Evolutionary conservation across 1,140 invertebrate genomes (phyloP), one percentile per base, ranked within the genome.

Genomic region (Drosophila lacertosa): DNA sequence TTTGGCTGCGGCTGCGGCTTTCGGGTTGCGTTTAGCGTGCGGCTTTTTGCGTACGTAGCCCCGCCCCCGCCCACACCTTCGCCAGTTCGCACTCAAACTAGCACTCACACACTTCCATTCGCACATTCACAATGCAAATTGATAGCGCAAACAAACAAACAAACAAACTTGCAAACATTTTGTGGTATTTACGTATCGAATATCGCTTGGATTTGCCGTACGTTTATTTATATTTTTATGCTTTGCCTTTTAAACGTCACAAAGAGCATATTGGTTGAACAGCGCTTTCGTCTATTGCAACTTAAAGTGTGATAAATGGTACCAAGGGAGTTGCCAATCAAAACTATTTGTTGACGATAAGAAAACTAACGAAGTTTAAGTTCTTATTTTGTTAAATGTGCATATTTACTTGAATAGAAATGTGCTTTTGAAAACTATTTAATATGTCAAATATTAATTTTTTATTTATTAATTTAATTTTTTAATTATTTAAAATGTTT

Each of bases 131-230:
- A 74, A 64, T 64, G 64, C 64, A 84, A 84, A 86, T 67, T 81
- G 77, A 86, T 86, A 88, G 60, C 51, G 53, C 51, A 65, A 65
- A 65, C 62, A 74, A 69, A 40, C 79, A 72, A 63, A 81, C 76
- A 79, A 77, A 72, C 51, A 74, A 77, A 72, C 51, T 71, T 50
- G 74, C 81, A 86, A 86, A 81, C 82, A 88, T 67, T 76, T 63
- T 67, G 63, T 69, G 51, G 63, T 74, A 84, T 69, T 77, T 74
- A 53, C 68, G 57, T 74, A 84, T 84, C 65, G 77, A 88, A 77
- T 86, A 74, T 67, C 82, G 59, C 60, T 74, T 64, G 78, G 47
- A 66, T 58, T 70, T 57, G 37, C 60, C 20, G 3, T 48, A 57
- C 63, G 39, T 64, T 70, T 69, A 64, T 60, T 68, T 78, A 63